Base-by-base conservation (phyloP, 2,113 vertebrate genomes). In the Eptatretus burgeri region DNA sequence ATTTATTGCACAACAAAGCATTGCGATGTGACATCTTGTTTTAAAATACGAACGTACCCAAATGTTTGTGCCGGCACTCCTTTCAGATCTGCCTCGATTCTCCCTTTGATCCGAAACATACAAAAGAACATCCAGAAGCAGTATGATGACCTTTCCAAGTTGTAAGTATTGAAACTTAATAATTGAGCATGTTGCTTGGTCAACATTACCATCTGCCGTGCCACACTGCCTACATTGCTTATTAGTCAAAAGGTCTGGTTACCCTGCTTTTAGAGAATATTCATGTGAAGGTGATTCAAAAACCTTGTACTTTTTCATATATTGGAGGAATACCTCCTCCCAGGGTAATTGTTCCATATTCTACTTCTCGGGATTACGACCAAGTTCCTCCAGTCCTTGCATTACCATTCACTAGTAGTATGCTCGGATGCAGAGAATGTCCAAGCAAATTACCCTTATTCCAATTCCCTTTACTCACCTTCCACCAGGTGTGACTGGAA, bases 401-500 rank as follows among this genome's bases (percentile, higher is more conserved):
- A 41, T 41, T 41, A 41, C 27, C 27, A 41, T 3, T 41, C 27
- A 41, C 27, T 3, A 41, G 27, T 41, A 41, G 27, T 41, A 7
- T 41, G 27, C 27, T 41, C 7, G 27, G 27, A 41, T 41, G 27
- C 27, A 41, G 27, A 41, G 27, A 41, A 41, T 41, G 27, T 41
- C 27, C 27, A 5, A 3, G 7, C 27, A 41, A 41, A 41, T 56
- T 56, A 2, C 18, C 53, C 8, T 56, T 2, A 16, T 7, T 7
- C 18, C n/a, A n/a, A n/a, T 56, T 56, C 18, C 18, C 53, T 56
- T 56, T 2, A 16, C 53, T 7, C 18, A 14, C 14, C 53, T 56
- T 56, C 12, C 56, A n/a, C 9, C 71, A 94, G 89, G 63, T 95
- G 88, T 60, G 82, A 95, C 68, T 96, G 87, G 77, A 98, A 94